Percentiles rank a stretch among this genome's conserved stretches.
Evolutionary conservation across 2,797 vertebrate genomes (phyloP).

Genomic region (Danionella dracula): DNA sequence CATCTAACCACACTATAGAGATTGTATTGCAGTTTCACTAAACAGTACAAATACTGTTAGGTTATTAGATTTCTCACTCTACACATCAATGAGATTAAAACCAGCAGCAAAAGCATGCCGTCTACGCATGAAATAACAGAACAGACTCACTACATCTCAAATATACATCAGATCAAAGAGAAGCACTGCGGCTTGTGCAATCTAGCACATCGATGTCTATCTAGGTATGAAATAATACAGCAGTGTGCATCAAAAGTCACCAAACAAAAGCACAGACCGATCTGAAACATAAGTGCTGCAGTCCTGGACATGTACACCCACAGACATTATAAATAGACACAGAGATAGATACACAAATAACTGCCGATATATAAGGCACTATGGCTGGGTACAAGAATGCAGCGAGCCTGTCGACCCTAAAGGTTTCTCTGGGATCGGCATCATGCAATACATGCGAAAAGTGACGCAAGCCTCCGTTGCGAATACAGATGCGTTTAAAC

Average conservation of each 20-base stretch:
- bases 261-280: conserved; percentile 71
- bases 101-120: conserved; percentile 87
- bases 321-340: conserved; percentile 61
- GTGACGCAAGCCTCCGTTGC: conserved; percentile 90
- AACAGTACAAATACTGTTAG: conserved; percentile 89
- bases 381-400: conserved; percentile 99
- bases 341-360: conserved; percentile 91
- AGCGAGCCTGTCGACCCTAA: conserved; percentile 94
- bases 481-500: conserved; percentile 85
- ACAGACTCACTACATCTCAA: conserved; percentile 65
- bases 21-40: conserved; percentile 92
- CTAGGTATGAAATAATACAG: conserved; percentile 70
- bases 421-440: conserved; percentile 77
- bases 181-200: conserved; percentile 77
- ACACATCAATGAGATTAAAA: conserved; percentile 79
- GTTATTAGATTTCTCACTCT: conserved; percentile 81
- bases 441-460: conserved; percentile 99
- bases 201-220: conserved; percentile 68
- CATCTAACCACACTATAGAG: conserved; percentile 69
- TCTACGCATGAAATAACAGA: conserved; percentile 72
- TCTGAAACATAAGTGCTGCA: conserved; percentile 98
- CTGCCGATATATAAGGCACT: conserved; percentile 99
- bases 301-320: conserved; percentile 82
- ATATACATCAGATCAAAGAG: conserved; percentile 75
- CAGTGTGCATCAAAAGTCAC: conserved; percentile 56